Evolutionary conservation across 2,797 vertebrate species (phyloP), one percentile per base, ranked within the genome.

Genomic region (Carapus acus): DNA sequence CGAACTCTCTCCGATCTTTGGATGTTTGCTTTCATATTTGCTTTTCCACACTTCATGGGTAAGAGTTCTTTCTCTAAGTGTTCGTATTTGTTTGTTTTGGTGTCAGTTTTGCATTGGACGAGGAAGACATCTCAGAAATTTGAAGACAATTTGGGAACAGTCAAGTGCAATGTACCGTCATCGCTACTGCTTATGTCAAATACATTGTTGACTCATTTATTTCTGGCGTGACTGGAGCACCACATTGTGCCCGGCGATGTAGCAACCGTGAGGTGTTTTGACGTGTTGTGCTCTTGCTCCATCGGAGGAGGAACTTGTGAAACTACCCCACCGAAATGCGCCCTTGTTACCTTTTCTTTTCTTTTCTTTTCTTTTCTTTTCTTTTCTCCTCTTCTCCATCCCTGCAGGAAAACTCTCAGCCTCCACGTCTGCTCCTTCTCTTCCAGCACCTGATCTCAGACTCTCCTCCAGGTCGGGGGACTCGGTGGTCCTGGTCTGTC

Each of bases 21-120:
- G 76, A 71, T 70, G 36, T 71, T 58, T 46, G 22, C 51, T 65
- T 21, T 76, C 6, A 14, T 78, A 2, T 41, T 81, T 9, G 44
- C 43, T 48, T 75, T 36, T 40, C 43, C 73, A 21, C 68, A 67
- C 14, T 41, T 75, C 34, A 75, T 65, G 65, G 77, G 84, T 86
- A 52, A 79, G 79, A 24, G 12, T 44, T 5, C 1, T 54, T 13
- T 47, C 61, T 43, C 11, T 36, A 1, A 49, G 19, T 11, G 11
- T 6, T 29, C 9, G 12, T 2, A 7, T 23, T 38, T 2, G 44
- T 54, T 4, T 33, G 8, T 3, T 33, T 27, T 33, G 6, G 4
- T 33, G 11, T 33, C 14, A 3, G 3, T 33, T 33, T 9, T 33
- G 31, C 14, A 11, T 33, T 33, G 31, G 11, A 33, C 31, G 14